Percentiles rank a stretch among this genome's conserved stretches.
These are phyloP conservation scores for Abrostola triplasia DNA, from an alignment of 2,888 invertebrate genomes.

Conservation along the genomic window DNA sequence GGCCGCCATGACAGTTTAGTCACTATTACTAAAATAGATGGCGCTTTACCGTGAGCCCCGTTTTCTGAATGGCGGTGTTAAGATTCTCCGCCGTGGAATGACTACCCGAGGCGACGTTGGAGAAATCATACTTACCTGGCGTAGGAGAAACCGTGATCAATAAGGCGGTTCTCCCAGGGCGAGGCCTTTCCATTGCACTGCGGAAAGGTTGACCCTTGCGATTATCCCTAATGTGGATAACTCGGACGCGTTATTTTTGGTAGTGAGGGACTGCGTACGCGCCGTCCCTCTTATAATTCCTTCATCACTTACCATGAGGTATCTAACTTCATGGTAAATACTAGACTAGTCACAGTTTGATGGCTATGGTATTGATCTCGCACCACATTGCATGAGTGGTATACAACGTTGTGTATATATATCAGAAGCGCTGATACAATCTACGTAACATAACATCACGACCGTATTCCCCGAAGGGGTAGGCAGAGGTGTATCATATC, in stretches of 20 bases:
- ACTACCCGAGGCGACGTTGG: background rate
- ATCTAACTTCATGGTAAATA: too few relatives aligned
- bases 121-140: conserved; percentile 14
- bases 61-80: conserved; percentile 19
- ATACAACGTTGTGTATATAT: too few relatives aligned
- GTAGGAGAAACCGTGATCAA: conserved; percentile 26
- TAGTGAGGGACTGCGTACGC: conserved; percentile 23
- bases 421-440: too few relatives aligned
- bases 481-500: too few relatives aligned
- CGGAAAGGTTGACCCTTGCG: conserved; percentile 15
- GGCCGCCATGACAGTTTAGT: conserved; percentile 3
- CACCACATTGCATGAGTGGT: too few relatives aligned
- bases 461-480: too few relatives aligned
- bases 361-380: too few relatives aligned
- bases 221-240: conserved; percentile 15
- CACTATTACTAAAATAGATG: background rate
- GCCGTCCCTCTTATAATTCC: conserved; percentile 8
- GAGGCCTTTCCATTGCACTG: conserved; percentile 27
- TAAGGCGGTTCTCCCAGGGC: conserved; percentile 7
- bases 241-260: conserved; percentile 11
- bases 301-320: too few relatives aligned
- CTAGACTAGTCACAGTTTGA: too few relatives aligned
- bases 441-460: too few relatives aligned
- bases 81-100: conserved; percentile 9
- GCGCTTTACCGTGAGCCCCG: background rate